Base-by-base conservation (phyloP, 2,888 invertebrate species). In the Athrips mouffetella region DNA sequence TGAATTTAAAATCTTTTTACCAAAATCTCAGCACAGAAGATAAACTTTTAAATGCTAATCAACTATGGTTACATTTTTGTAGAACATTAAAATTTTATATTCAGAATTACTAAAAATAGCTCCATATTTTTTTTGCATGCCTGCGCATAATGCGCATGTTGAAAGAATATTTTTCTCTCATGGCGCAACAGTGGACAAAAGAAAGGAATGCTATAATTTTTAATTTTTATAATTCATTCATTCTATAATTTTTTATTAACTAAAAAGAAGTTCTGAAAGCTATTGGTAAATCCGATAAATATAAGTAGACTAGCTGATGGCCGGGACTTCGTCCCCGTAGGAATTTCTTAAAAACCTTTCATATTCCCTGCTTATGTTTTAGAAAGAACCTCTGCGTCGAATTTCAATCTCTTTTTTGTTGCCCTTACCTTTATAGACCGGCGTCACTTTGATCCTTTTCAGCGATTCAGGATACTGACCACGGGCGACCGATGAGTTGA, bases 151-250 rank as follows among this genome's bases (percentile, higher is more conserved):
- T 51, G 51, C 51, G 39, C 45, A 53, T 40, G 54, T 57, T 16
- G 54, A 58, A 41, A 51, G 54, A 40, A 42, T 57, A 52, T n/a
- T 57, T 55, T 47, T 57, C 53, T 21, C 42, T 57, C 52, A 53
- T 30, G n/a, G n/a, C n/a, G n/a, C 54, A 57, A 48, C 52, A 58
- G 46, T 57, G 57, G 55, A 57, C 57, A 30, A 50, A 57, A 49
- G 53, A 55, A 52, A 57, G 45, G 41, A 55, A 56, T 49, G 25
- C 31, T 48, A 45, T 44, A 55, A 53, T 47, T n/a, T n/a, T n/a
- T n/a, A n/a, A n/a, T n/a, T n/a, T n/a, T n/a, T n/a, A n/a, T n/a
- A n/a, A n/a, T 53, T 55, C 53, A 33, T 27, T 39, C 45, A 11
- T 52, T 52, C 42, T 45, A 49, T 39, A 44, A 47, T 15, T 52